phyloP scores from a whole-genome alignment of 1,140 invertebrate genomes.

The Heliconius hewitsoni region DNA sequence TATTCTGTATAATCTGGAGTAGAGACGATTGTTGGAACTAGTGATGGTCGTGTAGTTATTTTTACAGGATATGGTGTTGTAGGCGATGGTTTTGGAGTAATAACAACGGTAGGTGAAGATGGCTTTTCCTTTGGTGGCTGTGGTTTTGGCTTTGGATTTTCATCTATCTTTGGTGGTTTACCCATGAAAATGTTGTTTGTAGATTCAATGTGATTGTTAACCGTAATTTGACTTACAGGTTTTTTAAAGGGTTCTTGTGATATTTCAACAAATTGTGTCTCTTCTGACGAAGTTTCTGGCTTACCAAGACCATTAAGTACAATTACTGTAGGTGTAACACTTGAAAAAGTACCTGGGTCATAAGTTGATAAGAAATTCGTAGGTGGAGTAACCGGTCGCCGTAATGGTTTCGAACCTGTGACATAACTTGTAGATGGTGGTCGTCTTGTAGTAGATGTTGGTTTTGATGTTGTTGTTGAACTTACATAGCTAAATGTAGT shows the following conservation, averaged over 20 bases:
- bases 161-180: constrained; percentile 63
- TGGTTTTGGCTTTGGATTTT: constrained; percentile 68
- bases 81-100: constrained; percentile 82
- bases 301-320: constrained; percentile 82
- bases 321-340: constrained; percentile 87
- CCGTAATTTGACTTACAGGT: constrained; percentile 80
- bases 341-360: constrained; percentile 75
- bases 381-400: constrained; percentile 62
- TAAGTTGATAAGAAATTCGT: constrained; percentile 54
- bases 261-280: constrained; percentile 75
- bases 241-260: constrained; percentile 77
- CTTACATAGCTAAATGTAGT: constrained; percentile 76
- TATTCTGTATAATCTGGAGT: constrained; percentile 46
- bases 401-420: constrained; percentile 79
- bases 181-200: constrained; percentile 80
- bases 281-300: constrained; percentile 64
- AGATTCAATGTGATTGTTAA: constrained; percentile 82
- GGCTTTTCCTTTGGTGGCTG: constrained; percentile 62
- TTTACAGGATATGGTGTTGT: constrained; percentile 69
- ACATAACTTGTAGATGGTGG: constrained; percentile 84
- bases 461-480: constrained; percentile 62
- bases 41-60: constrained; percentile 46
- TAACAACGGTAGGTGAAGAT: constrained; percentile 51
- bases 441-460: constrained; percentile 59
- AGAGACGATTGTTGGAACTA: constrained; percentile 17